These are phyloP conservation scores for Nasua narica DNA, from an alignment of 2,797 vertebrate species.

Conservation along the genomic window DNA sequence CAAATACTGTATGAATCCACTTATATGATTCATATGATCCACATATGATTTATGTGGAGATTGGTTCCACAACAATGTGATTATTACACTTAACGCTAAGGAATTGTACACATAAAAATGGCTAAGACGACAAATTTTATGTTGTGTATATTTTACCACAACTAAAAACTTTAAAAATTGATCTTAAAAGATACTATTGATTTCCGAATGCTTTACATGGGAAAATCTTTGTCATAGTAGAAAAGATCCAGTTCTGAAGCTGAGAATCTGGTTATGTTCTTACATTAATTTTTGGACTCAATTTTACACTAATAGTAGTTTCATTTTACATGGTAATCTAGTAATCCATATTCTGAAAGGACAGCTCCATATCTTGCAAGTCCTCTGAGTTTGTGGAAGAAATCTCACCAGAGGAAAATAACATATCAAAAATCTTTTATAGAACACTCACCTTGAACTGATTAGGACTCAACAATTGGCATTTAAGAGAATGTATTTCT, in stretches of 20 bases:
- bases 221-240: neutral
- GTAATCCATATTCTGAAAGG: neutral
- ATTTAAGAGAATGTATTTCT: neutral
- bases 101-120: neutral
- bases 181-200: neutral
- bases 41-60: neutral
- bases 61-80: neutral
- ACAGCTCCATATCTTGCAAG: neutral
- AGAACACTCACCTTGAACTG: neutral
- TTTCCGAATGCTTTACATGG: neutral
- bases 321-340: neutral
- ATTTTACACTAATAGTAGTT: neutral
- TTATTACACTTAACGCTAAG: neutral
- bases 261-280: neutral
- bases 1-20: neutral
- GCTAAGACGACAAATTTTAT: neutral
- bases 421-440: neutral
- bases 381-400: neutral
- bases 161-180: neutral
- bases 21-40: too few relatives aligned
- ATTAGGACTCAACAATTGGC: neutral
- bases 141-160: neutral
- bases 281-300: neutral
- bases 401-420: neutral
- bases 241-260: neutral